Conservation (phyloP, 2,797 vertebrate genomes). For the Phaenicophaeus curvirostris region DNA sequence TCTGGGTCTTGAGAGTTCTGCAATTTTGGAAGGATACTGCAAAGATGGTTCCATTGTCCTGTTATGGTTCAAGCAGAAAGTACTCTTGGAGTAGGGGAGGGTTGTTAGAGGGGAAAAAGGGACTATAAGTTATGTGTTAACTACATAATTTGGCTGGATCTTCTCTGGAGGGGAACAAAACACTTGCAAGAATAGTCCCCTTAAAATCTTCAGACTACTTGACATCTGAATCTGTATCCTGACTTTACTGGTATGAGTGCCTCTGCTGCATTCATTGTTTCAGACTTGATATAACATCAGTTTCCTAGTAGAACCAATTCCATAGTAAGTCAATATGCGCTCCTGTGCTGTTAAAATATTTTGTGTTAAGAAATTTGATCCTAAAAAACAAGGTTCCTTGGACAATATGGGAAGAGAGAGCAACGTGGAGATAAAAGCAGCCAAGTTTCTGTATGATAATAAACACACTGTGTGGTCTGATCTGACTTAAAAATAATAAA, state of each 20-base stretch:
- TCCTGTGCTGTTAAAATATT: background rate
- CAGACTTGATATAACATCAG: background rate
- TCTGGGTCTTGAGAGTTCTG: background rate
- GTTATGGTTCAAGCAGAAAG: background rate
- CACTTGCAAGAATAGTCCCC: background rate
- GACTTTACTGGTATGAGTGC: background rate
- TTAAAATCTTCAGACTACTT: background rate
- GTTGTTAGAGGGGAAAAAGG: background rate
- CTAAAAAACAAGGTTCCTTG: background rate
- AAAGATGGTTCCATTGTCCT: background rate
- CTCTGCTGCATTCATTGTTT: background rate
- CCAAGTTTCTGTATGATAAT: background rate
- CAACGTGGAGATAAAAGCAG: background rate
- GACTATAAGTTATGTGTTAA: background rate
- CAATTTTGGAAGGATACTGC: background rate
- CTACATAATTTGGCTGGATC: background rate
- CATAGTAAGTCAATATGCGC: rapidly evolving
- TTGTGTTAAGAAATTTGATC: background rate
- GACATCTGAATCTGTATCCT: background rate
- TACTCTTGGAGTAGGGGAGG: too few relatives aligned
- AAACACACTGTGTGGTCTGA: background rate
- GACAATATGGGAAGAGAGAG: background rate
- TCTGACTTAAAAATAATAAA: background rate
- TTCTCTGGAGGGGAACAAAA: background rate
- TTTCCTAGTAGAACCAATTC: background rate